Conservation (phyloP, 2,113 vertebrate species). For the Dascyllus trimaculatus region DNA sequence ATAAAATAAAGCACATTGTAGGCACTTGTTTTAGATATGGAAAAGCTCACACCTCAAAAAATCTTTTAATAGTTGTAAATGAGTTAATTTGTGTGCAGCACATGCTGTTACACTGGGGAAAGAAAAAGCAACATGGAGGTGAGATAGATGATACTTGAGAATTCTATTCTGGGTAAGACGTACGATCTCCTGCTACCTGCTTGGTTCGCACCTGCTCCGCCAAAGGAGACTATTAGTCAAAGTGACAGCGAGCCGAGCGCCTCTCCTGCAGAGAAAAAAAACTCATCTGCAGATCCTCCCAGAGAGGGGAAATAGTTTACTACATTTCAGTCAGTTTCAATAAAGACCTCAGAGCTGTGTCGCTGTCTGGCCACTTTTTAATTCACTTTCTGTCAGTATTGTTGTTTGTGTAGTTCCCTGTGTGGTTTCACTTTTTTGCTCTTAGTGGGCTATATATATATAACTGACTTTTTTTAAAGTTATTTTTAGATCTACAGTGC, state of each 20-base stretch:
- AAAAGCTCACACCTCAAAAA: not conserved
- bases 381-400: not conserved
- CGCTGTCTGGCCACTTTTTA: not conserved
- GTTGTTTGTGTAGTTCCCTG: not conserved
- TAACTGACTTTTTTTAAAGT: too few relatives aligned
- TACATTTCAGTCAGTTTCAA: not conserved
- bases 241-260: conserved; percentile 31
- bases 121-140: not conserved
- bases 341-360: not conserved
- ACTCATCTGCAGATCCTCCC: not conserved
- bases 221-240: conserved; percentile 52
- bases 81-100: not conserved
- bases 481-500: too few relatives aligned
- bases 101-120: not conserved
- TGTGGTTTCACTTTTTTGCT: too few relatives aligned
- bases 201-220: conserved; percentile 57
- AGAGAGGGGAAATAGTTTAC: conserved; percentile 2
- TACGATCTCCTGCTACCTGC: conserved; percentile 17
- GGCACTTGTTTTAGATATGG: not conserved
- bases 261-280: conserved; percentile 16
- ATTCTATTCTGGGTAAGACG: conserved; percentile 35
- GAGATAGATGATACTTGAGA: conserved; percentile 41
- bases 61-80: not conserved
- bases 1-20: too few relatives aligned
- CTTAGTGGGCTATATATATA: too few relatives aligned